Conservation (phyloP, 2,888 invertebrate genomes). For the Sarcophaga subvicina region DNA sequence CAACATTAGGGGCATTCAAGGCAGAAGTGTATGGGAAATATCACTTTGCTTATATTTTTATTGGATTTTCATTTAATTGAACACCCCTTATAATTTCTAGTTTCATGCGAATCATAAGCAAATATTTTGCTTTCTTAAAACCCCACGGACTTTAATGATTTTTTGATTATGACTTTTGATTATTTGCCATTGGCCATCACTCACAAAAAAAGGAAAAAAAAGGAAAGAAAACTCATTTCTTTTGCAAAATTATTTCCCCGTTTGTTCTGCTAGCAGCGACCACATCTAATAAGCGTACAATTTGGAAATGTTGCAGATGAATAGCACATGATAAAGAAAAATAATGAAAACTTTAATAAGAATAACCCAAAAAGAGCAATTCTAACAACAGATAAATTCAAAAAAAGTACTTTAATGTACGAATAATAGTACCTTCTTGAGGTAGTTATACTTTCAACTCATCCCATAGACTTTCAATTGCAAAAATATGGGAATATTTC, state of each 20-base stretch:
- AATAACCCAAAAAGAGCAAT: neutral
- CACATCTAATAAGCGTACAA: neutral
- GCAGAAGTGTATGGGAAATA: neutral
- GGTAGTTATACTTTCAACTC: too few species aligned
- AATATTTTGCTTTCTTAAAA: neutral
- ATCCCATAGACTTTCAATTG: too few species aligned
- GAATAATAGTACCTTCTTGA: too few species aligned
- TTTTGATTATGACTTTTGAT: constrained; percentile 25
- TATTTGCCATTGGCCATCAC: neutral
- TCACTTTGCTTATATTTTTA: neutral
- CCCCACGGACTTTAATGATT: constrained; percentile 29
- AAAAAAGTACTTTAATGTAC: neutral
- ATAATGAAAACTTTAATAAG: constrained; percentile 22
- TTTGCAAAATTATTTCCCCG: constrained; percentile 19
- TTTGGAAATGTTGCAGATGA: constrained; percentile 7
- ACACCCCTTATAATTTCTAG: neutral
- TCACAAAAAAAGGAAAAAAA: neutral
- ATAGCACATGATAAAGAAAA: constrained; percentile 13
- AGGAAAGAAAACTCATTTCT: constrained; percentile 13
- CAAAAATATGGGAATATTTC: too few species aligned
- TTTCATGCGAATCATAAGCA: neutral
- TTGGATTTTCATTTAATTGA: neutral
- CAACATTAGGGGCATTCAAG: neutral
- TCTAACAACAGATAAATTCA: neutral
- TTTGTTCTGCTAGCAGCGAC: neutral